Percentiles rank a stretch among this genome's conserved stretches.
These are phyloP conservation scores for Phlogophora meticulosa DNA, from an alignment of 2,888 invertebrate species.

Conservation along the genomic window DNA sequence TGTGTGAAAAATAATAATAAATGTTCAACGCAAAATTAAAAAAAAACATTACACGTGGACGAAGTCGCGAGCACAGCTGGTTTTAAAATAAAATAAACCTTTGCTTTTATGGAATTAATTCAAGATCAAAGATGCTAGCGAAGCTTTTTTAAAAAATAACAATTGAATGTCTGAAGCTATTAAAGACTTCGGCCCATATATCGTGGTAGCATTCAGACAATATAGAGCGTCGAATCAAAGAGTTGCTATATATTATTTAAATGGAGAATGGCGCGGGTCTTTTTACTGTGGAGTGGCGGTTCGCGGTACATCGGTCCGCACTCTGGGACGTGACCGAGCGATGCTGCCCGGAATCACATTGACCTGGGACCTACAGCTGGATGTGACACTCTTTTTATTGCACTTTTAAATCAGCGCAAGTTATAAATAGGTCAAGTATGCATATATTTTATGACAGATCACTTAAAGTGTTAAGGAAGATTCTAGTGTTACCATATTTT, in stretches of 20 bases:
- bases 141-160: constrained; percentile 21
- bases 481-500: not conserved
- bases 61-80: no score
- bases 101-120: not conserved
- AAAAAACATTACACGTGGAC: no score
- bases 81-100: not conserved
- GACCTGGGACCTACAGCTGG: constrained; percentile 70
- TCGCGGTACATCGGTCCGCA: constrained; percentile 89
- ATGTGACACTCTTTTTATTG: constrained; percentile 71
- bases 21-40: no score
- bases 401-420: constrained; percentile 44
- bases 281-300: constrained; percentile 88
- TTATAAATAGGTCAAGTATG: constrained; percentile 32
- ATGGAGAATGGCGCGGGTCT: constrained; percentile 84
- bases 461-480: not conserved
- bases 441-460: constrained; percentile 12
- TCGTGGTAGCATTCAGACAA: constrained; percentile 58
- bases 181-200: constrained; percentile 56
- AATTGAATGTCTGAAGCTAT: constrained; percentile 28
- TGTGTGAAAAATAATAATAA: no score
- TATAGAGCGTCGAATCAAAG: constrained; percentile 78
- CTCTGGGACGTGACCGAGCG: constrained; percentile 88
- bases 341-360: constrained; percentile 74
- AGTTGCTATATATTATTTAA: constrained; percentile 88
- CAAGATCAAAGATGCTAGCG: not conserved